These are phyloP conservation scores for Latrodectus elegans DNA, from an alignment of 2,888 invertebrate species.

Conservation along the genomic window DNA sequence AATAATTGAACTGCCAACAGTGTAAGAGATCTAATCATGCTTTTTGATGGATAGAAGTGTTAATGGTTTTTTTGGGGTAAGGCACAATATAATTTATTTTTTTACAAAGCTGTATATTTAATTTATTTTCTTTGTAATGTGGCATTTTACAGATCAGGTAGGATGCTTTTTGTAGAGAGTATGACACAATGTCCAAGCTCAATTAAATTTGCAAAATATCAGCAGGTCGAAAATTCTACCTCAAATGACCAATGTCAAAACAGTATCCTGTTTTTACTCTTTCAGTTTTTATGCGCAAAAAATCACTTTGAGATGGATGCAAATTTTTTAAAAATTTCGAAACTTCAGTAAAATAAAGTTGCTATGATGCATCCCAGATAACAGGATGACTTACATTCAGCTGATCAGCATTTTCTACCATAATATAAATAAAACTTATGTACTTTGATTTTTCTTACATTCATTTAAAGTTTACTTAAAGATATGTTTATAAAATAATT, in stretches of 20 bases:
- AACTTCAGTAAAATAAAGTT: background rate
- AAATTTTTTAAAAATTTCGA: background rate
- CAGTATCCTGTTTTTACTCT: background rate
- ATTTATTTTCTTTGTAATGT: slow-evolving; percentile 36
- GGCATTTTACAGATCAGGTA: no score
- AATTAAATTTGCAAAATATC: no score
- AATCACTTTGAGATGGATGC: background rate
- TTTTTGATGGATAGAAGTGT: slow-evolving; percentile 63
- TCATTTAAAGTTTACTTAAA: no score
- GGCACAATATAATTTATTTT: background rate
- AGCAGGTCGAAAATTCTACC: no score
- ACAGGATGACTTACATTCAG: no score
- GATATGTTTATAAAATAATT: no score
- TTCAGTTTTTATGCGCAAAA: background rate
- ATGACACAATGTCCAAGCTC: no score
- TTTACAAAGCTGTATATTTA: slow-evolving; percentile 28
- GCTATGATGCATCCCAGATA: background rate
- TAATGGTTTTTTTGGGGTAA: slow-evolving; percentile 50
- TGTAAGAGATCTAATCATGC: slow-evolving; percentile 66
- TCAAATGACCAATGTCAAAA: background rate
- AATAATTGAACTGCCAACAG: slow-evolving; percentile 44
- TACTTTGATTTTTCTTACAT: no score
- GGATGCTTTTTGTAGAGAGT: no score
- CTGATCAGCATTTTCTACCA: no score
- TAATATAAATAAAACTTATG: no score